Conservation (phyloP, 2,113 vertebrate genomes). For the Pantherophis guttatus region DNA sequence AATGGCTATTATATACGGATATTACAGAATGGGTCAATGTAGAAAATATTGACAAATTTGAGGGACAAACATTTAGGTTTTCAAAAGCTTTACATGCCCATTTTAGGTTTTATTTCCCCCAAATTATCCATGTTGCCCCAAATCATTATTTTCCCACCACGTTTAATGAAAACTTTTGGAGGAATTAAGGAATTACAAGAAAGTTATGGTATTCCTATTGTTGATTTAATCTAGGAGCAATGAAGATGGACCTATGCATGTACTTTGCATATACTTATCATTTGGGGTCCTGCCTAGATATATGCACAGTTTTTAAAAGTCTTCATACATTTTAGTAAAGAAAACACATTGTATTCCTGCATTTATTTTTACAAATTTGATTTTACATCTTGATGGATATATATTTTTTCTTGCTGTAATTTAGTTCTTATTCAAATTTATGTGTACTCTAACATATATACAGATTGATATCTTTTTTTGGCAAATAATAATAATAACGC, state of each 20-base stretch:
- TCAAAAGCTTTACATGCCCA: background rate
- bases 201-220: background rate
- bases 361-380: background rate
- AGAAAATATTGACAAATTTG: background rate
- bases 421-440: background rate
- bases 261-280: background rate
- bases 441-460: conserved; percentile 8
- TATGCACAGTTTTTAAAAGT: conserved; percentile 21
- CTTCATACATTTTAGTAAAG: conserved; percentile 3
- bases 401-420: background rate
- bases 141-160: background rate
- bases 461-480: background rate
- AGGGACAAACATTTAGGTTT: background rate
- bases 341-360: conserved; percentile 21
- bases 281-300: background rate
- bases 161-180: background rate
- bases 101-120: background rate
- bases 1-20: background rate
- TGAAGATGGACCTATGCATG: background rate
- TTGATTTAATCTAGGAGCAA: background rate
- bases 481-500: conserved; percentile 38
- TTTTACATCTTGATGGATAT: background rate
- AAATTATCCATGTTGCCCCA: background rate
- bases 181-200: background rate
- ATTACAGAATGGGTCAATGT: background rate